Evolutionary conservation across 92 coral and sea anemone genomes (phyloP), one percentile per base, ranked within the genome.

Genomic region (Porites divaricata): DNA sequence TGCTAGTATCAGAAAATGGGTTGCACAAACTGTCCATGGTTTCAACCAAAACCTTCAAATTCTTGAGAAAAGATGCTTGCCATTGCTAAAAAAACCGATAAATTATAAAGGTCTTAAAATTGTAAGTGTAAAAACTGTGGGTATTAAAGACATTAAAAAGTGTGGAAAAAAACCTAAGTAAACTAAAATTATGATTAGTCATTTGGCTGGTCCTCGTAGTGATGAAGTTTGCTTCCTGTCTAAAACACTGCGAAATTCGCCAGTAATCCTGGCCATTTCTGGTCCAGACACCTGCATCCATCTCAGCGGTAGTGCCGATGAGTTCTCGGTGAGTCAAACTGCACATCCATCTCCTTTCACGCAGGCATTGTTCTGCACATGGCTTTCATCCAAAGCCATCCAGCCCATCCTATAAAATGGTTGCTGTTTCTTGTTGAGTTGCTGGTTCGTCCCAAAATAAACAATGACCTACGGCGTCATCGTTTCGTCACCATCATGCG

Each of bases 361-460:
- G 41, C 6, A 35, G 41, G 41, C 4, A 35, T 35, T 35, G 41
- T 3, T 35, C 41, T 35, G 41, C 41, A 2, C 41, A 13, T 6
- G 67, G 23, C 67, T 20, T 17, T 63, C 67, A 63, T 63, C 67
- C 20, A 63, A 63, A 63, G 67, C n/a, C 67, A 20, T 63, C 67
- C 67, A 28, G 4, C 35, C 2, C 35, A 35, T 3, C 0, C 41
- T 3, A 35, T 0, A 2, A n/a, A n/a, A n/a, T 15, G 23, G 67
- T 63, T 6, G 67, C 67, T 16, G 19, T 63, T 23, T 63, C n/a
- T 16, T 63, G 67, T 16, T 63, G 1, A 26, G 28, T 25, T 25
- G 28, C 28, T 25, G 28, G 28, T 25, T 25, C 28, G 28, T 25
- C 28, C 1, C 28, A 25, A 25, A 25, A 25, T 25, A 25, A 25